Evolutionary conservation across 2,888 invertebrate species (phyloP).

Genomic region (Drosophila infuscata): DNA sequence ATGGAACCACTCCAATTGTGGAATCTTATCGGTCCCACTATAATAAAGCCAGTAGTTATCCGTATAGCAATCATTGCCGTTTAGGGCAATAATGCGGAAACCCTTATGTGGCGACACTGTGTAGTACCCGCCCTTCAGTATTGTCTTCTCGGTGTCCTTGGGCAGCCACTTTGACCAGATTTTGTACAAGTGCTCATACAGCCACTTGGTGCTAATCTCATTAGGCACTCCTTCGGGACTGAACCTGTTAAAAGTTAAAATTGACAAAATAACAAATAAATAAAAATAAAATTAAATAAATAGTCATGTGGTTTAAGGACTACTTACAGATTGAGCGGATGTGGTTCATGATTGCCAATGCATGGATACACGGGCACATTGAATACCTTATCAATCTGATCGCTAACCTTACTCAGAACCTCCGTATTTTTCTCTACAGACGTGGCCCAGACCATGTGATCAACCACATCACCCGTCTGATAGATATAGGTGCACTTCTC

Average conservation of each 20-base stretch:
- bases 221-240: slow-evolving; percentile 86
- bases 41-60: slow-evolving; percentile 88
- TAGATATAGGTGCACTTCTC: slow-evolving; percentile 89
- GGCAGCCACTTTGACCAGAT: slow-evolving; percentile 90
- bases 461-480: slow-evolving; percentile 94
- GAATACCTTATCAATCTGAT: slow-evolving; percentile 87
- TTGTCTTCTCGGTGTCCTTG: slow-evolving; percentile 86
- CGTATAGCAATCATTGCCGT: slow-evolving; percentile 90
- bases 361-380: slow-evolving; percentile 88
- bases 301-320: too few species aligned
- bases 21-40: slow-evolving; percentile 90
- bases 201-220: slow-evolving; percentile 88
- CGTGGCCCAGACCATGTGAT: slow-evolving; percentile 96
- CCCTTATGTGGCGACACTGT: slow-evolving; percentile 89
- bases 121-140: slow-evolving; percentile 91
- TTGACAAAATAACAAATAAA: neutral
- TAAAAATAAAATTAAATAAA: neutral
- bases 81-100: slow-evolving; percentile 91
- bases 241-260: slow-evolving; percentile 85
- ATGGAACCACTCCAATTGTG: slow-evolving; percentile 93
- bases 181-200: slow-evolving; percentile 90
- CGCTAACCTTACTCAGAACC: slow-evolving; percentile 86
- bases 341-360: slow-evolving; percentile 94
- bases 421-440: slow-evolving; percentile 88
- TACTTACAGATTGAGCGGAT: slow-evolving; percentile 93